Evolutionary conservation across 1,140 invertebrate genomes (phyloP), one percentile per base, ranked within the genome.

Genomic region (Venustaconcha ellipsiformis): DNA sequence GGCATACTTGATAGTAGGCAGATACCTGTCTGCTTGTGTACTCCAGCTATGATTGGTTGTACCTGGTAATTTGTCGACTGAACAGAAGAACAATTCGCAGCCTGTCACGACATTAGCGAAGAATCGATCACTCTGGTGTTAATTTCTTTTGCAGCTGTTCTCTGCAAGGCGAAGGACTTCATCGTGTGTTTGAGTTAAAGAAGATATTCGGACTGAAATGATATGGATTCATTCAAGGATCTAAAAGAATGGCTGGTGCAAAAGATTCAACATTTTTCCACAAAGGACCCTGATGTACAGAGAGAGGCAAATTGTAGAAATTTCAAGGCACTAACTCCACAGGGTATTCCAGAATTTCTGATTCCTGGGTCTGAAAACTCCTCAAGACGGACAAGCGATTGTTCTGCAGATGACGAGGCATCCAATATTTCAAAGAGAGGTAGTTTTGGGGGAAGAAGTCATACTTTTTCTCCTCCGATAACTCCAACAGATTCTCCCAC

Each of bases 331-430:
- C 56, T 88, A 15, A 88, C 87, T 3, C 87, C 87, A 20, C 70
- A 81, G 37, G 84, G 72, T 14, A 88, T 88, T 60, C 87, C 87
- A 13, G 84, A 88, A 57, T 88, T 88, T 78, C 80, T 88, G 17
- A 88, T 88, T 64, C 87, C 87, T 0, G 81, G 82, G 2, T 87
- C 87, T 15, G 82, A 77, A 23, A 83, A 83, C 57, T 84, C 82
- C 0, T 88, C 87, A 6, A 70, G 85, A 26, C 78, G 85, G 62
- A 76, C 83, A 18, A 86, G 84, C 72, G 79, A 80, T 15, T 79
- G 77, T 65, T 84, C 79, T 23, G 64, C 70, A 6, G 84, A 86
- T 14, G 83, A 84, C 60, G 83, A 85, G n/a, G 23, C 72, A 14
- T 63, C 67, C 56, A 72, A 65, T 68, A 55, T 37, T 23, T 14